Percentiles rank a stretch among this genome's conserved stretches.
phyloP scores from a whole-genome alignment of 2,888 invertebrate genomes.

The Micropterix aruncella region DNA sequence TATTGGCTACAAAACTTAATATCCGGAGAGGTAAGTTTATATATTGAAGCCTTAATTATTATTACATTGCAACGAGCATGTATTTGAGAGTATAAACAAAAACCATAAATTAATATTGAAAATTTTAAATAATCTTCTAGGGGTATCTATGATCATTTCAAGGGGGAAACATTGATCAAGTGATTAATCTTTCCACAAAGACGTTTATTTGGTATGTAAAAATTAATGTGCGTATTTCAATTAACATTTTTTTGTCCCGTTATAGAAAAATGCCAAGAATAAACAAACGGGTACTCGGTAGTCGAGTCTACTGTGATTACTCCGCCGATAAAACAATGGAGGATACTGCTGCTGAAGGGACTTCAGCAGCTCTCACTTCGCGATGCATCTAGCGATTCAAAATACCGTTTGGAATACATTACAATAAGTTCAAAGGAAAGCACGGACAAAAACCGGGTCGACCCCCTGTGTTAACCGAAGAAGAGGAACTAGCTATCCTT shows the following conservation, averaged over 20 bases:
- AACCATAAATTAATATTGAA: neutral
- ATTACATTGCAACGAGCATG: neutral
- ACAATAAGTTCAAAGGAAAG: neutral
- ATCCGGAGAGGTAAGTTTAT: neutral
- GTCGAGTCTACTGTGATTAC: constrained; percentile 1
- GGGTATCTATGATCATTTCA: neutral
- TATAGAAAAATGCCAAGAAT: constrained; percentile 1
- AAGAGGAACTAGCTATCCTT: no score
- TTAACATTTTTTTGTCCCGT: neutral
- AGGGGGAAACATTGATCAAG: constrained; percentile 1
- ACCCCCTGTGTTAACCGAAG: no score
- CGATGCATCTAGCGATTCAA: neutral
- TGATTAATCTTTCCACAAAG: neutral
- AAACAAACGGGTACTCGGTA: constrained; percentile 1
- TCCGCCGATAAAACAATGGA: neutral
- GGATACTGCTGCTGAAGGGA: constrained; percentile 1
- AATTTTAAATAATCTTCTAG: neutral
- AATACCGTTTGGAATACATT: neutral
- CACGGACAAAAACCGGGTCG: neutral
- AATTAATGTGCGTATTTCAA: neutral
- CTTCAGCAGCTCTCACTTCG: constrained; percentile 1
- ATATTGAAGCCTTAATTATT: neutral
- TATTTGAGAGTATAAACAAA: constrained; percentile 1
- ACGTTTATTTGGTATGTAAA: neutral
- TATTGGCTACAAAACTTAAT: neutral